Conservation (phyloP, 2,113 vertebrate species). For the Aptenodytes forsteri region DNA sequence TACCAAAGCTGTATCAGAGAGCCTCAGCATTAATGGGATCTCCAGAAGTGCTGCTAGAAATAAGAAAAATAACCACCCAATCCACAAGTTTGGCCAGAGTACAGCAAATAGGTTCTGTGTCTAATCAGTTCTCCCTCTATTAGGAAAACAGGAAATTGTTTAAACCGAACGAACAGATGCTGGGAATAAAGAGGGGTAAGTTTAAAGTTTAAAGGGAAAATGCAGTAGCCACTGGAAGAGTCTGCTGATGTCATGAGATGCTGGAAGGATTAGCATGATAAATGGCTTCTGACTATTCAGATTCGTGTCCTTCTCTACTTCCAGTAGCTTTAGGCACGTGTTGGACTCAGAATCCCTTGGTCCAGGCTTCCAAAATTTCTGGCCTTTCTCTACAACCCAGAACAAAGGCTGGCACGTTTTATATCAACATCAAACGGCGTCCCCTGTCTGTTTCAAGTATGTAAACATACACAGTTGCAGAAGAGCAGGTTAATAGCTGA, state of each 20-base stretch:
- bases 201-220: not conserved
- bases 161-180: constrained; percentile 55
- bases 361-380: not conserved
- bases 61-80: constrained; percentile 41
- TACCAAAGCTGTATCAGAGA: not conserved
- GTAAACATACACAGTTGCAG: not conserved
- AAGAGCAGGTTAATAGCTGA: not conserved
- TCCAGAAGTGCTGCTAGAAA: constrained; percentile 50
- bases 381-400: not conserved
- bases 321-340: not conserved
- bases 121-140: constrained; percentile 41
- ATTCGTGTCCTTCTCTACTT: not conserved
- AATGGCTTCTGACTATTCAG: not conserved
- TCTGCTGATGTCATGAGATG: not conserved
- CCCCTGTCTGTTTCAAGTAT: not conserved
- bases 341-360: not conserved
- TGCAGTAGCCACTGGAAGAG: constrained; percentile 1
- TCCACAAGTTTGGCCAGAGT: constrained; percentile 13
- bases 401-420: not conserved
- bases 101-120: constrained; percentile 36
- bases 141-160: constrained; percentile 60
- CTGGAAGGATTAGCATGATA: not conserved
- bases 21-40: constrained; percentile 21
- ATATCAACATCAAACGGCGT: not conserved
- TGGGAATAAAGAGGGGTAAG: not conserved